These are phyloP conservation scores for Scaptomyza flava DNA, from an alignment of 2,888 invertebrate species.

Conservation along the genomic window DNA sequence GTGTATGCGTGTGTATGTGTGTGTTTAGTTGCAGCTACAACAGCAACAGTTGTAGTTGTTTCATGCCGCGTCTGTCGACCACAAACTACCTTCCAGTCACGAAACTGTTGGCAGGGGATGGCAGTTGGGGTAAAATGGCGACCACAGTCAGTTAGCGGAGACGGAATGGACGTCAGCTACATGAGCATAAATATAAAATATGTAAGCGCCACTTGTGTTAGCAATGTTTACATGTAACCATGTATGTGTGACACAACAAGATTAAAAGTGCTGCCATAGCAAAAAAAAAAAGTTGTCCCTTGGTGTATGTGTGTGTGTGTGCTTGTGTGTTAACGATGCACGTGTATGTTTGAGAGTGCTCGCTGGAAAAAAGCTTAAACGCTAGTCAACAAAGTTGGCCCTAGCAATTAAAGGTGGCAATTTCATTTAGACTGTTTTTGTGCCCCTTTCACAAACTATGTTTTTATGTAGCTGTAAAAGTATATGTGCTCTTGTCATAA, in stretches of 20 bases:
- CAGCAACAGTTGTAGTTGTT: conserved; percentile 55
- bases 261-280: conserved; percentile 69
- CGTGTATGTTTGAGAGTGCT: neutral
- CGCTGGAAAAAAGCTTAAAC: conserved; percentile 23
- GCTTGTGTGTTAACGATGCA: neutral
- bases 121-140: conserved; percentile 3
- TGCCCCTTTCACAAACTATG: conserved; percentile 16
- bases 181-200: conserved; percentile 80
- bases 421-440: conserved; percentile 40
- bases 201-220: conserved; percentile 56
- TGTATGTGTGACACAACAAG: conserved; percentile 60
- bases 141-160: conserved; percentile 57
- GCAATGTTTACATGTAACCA: conserved; percentile 8
- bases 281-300: conserved; percentile 36
- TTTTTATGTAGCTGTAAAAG: neutral
- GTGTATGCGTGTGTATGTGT: conserved; percentile 28
- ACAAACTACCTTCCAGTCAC: conserved; percentile 74
- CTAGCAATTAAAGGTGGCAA: conserved; percentile 73
- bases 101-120: conserved; percentile 3
- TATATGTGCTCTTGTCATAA: neutral
- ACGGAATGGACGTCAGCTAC: conserved; percentile 53
- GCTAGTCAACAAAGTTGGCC: conserved; percentile 45
- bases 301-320: conserved; percentile 1
- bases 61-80: conserved; percentile 65
- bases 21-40: conserved; percentile 4